phyloP scores from a whole-genome alignment of 35 echinoderm and acorn worm genomes.

The Ophioderma brevispina region DNA sequence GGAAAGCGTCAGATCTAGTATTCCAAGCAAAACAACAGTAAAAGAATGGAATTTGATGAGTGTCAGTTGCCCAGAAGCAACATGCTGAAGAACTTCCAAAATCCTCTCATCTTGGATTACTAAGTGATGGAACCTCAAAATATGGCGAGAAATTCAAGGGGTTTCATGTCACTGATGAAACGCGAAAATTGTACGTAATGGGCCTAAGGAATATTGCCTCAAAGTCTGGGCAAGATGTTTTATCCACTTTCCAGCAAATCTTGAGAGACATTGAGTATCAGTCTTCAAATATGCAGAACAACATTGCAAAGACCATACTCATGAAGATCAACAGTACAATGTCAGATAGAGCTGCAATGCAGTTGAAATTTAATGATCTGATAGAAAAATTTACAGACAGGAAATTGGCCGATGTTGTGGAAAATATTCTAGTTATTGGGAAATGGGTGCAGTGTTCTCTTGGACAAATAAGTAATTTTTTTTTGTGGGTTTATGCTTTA shows the following conservation, averaged over 20 bases:
- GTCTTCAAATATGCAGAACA: not conserved
- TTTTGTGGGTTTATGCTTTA: too few species aligned
- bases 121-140: constrained; percentile 39
- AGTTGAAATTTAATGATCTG: too few species aligned
- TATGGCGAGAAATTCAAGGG: constrained; percentile 19
- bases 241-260: not conserved
- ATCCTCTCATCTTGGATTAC: not conserved
- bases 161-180: not conserved
- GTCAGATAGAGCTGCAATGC: not conserved
- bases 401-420: too few species aligned
- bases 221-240: not conserved
- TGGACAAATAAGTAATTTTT: too few species aligned
- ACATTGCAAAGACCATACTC: too few species aligned
- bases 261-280: not conserved
- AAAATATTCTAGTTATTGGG: too few species aligned
- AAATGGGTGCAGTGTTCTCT: too few species aligned
- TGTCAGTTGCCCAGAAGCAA: too few species aligned
- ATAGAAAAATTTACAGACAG: too few species aligned
- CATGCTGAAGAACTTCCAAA: constrained; percentile 4
- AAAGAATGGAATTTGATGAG: constrained; percentile 31
- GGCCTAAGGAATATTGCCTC: not conserved
- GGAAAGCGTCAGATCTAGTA: not conserved
- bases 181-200: not conserved
- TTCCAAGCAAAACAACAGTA: constrained; percentile 21
- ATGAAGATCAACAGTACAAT: not conserved